phyloP scores from a whole-genome alignment of 2,888 invertebrate genomes.

The Hypsopygia costalis region DNA sequence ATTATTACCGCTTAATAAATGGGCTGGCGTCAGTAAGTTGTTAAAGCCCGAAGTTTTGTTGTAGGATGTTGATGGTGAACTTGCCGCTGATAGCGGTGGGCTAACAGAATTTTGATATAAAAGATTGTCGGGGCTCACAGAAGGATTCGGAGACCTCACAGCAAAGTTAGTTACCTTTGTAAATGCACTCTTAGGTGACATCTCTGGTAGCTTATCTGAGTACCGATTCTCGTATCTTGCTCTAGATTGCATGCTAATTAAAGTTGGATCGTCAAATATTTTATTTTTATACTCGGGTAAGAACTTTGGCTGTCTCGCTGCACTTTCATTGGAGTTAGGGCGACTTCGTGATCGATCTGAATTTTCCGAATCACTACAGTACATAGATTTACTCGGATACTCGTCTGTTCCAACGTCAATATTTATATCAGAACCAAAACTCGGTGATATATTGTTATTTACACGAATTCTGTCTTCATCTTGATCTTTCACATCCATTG shows the following conservation, averaged over 20 bases:
- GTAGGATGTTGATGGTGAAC: constrained; percentile 74
- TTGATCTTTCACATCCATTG: constrained; percentile 55
- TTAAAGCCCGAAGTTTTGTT: constrained; percentile 60
- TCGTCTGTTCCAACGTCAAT: constrained; percentile 77
- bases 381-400: constrained; percentile 68
- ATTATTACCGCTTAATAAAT: constrained; percentile 71
- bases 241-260: constrained; percentile 74
- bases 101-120: constrained; percentile 90
- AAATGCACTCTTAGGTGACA: constrained; percentile 88
- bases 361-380: constrained; percentile 74
- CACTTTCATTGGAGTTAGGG: constrained; percentile 78
- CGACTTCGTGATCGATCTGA: constrained; percentile 73
- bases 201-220: constrained; percentile 64
- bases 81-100: constrained; percentile 82
- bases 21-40: constrained; percentile 62
- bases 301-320: constrained; percentile 73
- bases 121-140: constrained; percentile 88
- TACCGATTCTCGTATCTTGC: constrained; percentile 72
- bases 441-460: constrained; percentile 71
- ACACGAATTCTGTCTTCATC: constrained; percentile 64
- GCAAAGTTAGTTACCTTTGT: constrained; percentile 85
- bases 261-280: constrained; percentile 81
- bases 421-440: constrained; percentile 70
- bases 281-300: constrained; percentile 77
- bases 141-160: constrained; percentile 84